These are phyloP conservation scores for Zaprionus kolodkinae DNA, from an alignment of 1,140 invertebrate genomes.

Conservation along the genomic window DNA sequence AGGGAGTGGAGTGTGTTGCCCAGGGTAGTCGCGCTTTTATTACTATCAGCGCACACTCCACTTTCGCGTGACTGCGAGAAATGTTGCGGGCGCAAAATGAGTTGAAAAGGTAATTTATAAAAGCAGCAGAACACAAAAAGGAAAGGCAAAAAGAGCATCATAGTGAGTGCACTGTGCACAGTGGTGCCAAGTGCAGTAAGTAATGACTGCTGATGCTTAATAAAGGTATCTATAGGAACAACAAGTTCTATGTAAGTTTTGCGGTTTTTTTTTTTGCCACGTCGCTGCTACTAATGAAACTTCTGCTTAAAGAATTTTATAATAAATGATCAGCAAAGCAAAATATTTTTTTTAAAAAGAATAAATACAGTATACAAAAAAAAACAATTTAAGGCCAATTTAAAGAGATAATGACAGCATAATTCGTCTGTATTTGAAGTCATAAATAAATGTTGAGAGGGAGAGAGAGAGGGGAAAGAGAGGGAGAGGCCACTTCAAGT, in stretches of 20 bases:
- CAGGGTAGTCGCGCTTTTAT: slow-evolving; percentile 1
- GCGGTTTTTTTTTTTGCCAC: neutral
- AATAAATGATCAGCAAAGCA: no score
- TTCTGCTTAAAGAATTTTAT: neutral
- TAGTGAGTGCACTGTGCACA: slow-evolving; percentile 1
- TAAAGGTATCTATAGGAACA: neutral
- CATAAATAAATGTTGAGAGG: slow-evolving; percentile 34
- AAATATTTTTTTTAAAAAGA: no score
- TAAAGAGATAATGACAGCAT: neutral
- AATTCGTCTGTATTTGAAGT: neutral
- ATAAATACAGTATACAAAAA: neutral
- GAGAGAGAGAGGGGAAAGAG: neutral
- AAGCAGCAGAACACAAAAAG: slow-evolving; percentile 20
- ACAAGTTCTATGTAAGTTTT: neutral
- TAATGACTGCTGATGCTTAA: neutral
- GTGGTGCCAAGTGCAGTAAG: slow-evolving; percentile 48
- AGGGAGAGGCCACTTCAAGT: neutral
- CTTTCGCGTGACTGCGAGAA: slow-evolving; percentile 29
- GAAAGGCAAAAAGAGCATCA: neutral
- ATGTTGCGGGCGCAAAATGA: slow-evolving; percentile 49
- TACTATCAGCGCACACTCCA: slow-evolving; percentile 15
- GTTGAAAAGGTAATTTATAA: slow-evolving; percentile 62
- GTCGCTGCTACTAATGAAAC: neutral
- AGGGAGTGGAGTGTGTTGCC: neutral
- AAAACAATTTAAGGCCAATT: neutral